phyloP scores from a whole-genome alignment of 2,797 vertebrate species.

The Mastacembelus armatus region DNA sequence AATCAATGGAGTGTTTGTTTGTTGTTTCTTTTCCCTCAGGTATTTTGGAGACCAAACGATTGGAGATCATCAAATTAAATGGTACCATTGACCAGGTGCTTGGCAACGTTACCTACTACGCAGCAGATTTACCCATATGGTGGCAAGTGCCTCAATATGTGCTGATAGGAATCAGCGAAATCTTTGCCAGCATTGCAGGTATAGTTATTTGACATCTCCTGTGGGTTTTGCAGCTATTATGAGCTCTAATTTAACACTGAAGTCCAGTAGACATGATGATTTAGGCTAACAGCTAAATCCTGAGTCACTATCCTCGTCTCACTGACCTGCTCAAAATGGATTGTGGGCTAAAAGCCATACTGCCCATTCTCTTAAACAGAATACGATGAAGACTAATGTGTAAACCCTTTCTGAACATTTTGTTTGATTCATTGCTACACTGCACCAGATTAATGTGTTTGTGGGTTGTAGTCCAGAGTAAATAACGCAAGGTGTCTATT shows the following conservation, averaged over 20 bases:
- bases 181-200: conserved; percentile 99
- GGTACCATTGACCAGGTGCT: conserved; percentile 90
- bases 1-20: conserved; percentile 35
- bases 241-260: conserved; percentile 23
- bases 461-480: conserved; percentile 50
- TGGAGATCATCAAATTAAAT: conserved; percentile 87
- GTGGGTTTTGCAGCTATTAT: conserved; percentile 14
- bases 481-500: conserved; percentile 44
- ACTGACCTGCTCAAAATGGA: conserved; percentile 16
- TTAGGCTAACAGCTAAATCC: conserved; percentile 12
- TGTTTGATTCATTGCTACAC: conserved; percentile 54
- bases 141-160: conserved; percentile 99
- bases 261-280: conserved; percentile 27
- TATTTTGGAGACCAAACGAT: conserved; percentile 94
- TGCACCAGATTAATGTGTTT: conserved; percentile 48
- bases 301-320: conserved; percentile 15
- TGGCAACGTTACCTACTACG: conserved; percentile 88
- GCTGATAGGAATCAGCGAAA: conserved; percentile 96
- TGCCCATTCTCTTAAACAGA: conserved; percentile 27
- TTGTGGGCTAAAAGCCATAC: conserved; percentile 21
- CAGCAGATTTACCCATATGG: conserved; percentile 94
- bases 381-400: conserved; percentile 48
- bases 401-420: conserved; percentile 49
- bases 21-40: conserved; percentile 78
- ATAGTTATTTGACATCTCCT: conserved; percentile 58